A percentile compares a stretch with the other conserved stretches of the same genome.
Conservation (phyloP, 2,888 invertebrate genomes). For the Neria commutata region DNA sequence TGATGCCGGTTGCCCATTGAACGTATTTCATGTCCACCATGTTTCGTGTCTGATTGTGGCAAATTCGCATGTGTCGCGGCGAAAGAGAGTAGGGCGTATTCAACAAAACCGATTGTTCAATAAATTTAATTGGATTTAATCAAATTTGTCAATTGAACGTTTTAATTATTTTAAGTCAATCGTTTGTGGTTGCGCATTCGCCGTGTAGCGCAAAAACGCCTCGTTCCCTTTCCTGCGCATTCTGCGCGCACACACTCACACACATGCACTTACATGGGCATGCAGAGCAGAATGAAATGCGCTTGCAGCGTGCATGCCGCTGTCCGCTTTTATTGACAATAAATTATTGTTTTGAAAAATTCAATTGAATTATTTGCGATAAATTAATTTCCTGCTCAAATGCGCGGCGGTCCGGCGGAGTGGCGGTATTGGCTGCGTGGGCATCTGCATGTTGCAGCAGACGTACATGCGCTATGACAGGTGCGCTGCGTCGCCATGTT, state of each 20-base stretch:
- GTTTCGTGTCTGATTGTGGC: too few relatives aligned
- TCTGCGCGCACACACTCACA: not conserved
- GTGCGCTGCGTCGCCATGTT: slow-evolving; percentile 17
- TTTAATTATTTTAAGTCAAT: slow-evolving; percentile 56
- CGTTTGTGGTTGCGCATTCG: slow-evolving; percentile 39
- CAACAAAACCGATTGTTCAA: slow-evolving; percentile 24
- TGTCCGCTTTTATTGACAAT: slow-evolving; percentile 31
- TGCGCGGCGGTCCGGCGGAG: slow-evolving; percentile 15
- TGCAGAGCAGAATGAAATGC: slow-evolving; percentile 17
- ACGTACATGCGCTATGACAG: slow-evolving; percentile 8
- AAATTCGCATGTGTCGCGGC: too few relatives aligned
- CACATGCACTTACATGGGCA: not conserved
- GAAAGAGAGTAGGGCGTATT: too few relatives aligned
- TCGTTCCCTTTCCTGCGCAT: not conserved
- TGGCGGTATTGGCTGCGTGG: not conserved
- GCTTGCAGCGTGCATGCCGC: slow-evolving; percentile 30
- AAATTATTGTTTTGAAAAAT: slow-evolving; percentile 44
- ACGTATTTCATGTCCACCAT: too few relatives aligned
- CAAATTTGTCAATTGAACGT: slow-evolving; percentile 54
- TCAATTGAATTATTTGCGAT: slow-evolving; percentile 50
- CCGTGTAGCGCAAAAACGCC: not conserved
- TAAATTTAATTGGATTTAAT: slow-evolving; percentile 53
- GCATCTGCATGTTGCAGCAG: not conserved
- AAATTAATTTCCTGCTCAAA: slow-evolving; percentile 46
- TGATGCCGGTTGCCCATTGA: too few relatives aligned